These are phyloP conservation scores for Leptopilina syphax DNA, from an alignment of 2,888 invertebrate genomes.

Conservation along the genomic window DNA sequence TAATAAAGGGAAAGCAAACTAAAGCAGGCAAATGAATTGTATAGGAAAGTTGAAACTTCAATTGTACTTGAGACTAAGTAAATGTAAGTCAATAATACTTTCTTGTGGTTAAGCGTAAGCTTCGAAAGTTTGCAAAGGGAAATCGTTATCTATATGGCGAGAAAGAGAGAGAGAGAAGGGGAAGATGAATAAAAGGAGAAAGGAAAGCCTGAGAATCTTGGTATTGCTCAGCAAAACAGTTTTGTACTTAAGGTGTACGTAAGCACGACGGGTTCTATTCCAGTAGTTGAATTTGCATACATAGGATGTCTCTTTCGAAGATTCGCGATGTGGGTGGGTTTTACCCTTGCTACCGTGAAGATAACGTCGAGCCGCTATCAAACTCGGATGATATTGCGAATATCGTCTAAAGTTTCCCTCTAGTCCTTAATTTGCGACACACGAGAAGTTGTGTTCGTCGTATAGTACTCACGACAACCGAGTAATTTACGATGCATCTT, in stretches of 20 bases:
- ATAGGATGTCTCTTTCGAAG: slow-evolving; percentile 39
- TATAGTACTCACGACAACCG: slow-evolving; percentile 19
- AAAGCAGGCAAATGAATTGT: not conserved
- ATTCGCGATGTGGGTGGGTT: slow-evolving; percentile 34
- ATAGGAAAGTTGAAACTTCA: slow-evolving; percentile 21
- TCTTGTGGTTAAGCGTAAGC: not conserved
- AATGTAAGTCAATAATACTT: slow-evolving; percentile 33
- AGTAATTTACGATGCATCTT: slow-evolving; percentile 40
- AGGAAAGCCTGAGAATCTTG: slow-evolving; percentile 35
- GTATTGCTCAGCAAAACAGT: slow-evolving; percentile 42
- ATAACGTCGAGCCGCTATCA: slow-evolving; percentile 40
- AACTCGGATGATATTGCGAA: slow-evolving; percentile 41
- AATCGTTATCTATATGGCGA: slow-evolving; percentile 41
- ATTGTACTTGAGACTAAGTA: slow-evolving; percentile 18
- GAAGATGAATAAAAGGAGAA: slow-evolving; percentile 11
- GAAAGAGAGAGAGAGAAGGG: not conserved
- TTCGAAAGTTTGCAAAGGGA: slow-evolving; percentile 34
- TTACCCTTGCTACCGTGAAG: slow-evolving; percentile 21
- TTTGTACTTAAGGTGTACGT: slow-evolving; percentile 34
- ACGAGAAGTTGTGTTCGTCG: slow-evolving; percentile 33
- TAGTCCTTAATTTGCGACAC: slow-evolving; percentile 41
- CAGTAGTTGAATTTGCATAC: slow-evolving; percentile 38
- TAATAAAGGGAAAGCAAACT: not conserved
- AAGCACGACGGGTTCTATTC: slow-evolving; percentile 26
- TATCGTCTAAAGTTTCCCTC: slow-evolving; percentile 38